A percentile compares a stretch with the other conserved stretches of the same genome.
Evolutionary conservation across 2,113 vertebrate species (phyloP).

Genomic region (Egretta garzetta): DNA sequence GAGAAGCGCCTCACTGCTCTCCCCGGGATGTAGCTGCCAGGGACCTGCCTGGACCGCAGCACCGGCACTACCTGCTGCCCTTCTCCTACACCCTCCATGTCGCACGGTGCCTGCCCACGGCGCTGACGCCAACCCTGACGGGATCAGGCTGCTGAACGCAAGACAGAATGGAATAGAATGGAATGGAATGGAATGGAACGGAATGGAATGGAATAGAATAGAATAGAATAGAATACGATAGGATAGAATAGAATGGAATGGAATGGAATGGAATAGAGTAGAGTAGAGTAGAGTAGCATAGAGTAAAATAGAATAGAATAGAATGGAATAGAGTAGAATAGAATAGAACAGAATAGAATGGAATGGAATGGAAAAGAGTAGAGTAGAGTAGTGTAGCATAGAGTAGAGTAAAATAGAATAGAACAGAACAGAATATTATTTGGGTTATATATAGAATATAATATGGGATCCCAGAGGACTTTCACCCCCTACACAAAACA

Average conservation of each 20-base stretch:
- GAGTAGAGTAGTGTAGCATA: rapidly evolving
- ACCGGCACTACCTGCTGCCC: not conserved
- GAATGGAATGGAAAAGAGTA: too few relatives aligned
- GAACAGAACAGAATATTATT: not conserved
- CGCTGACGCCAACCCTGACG: not conserved
- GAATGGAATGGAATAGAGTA: too few relatives aligned
- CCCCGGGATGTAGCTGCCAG: not conserved
- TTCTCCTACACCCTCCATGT: not conserved
- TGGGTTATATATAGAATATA: too few relatives aligned
- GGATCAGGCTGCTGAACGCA: not conserved
- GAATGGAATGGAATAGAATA: not conserved
- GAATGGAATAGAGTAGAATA: rapidly evolving
- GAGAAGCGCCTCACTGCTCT: not conserved
- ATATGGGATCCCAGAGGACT: not conserved
- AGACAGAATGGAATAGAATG: not conserved
- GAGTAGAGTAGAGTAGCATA: too few relatives aligned
- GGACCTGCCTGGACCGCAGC: not conserved
- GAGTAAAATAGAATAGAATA: too few relatives aligned
- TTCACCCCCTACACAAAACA: not conserved
- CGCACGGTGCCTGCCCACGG: rapidly evolving
- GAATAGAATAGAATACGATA: not conserved
- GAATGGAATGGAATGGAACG: rapidly evolving
- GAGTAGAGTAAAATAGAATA: rapidly evolving
- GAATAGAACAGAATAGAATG: too few relatives aligned
- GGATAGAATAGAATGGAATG: too few relatives aligned